Conservation (phyloP, 2,113 vertebrate genomes). For the Clarias macrocephalus region DNA sequence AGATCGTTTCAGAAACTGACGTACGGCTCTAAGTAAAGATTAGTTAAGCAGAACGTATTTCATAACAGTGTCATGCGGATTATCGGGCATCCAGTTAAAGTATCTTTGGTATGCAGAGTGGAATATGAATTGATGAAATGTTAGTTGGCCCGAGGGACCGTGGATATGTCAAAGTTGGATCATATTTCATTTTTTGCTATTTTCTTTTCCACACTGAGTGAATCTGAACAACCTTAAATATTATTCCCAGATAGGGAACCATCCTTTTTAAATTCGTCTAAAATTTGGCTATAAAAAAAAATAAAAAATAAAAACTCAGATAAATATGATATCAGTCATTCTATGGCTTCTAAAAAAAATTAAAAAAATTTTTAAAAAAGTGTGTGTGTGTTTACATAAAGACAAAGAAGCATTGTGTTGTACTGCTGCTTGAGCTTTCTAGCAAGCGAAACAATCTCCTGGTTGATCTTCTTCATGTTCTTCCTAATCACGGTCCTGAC, state of each 20-base stretch:
- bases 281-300: neutral
- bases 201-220: conserved; percentile 18
- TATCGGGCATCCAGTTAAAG: conserved; percentile 23
- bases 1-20: neutral
- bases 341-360: neutral
- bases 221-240: neutral
- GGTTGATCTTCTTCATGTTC: neutral
- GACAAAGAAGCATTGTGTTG: neutral
- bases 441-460: neutral
- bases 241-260: neutral
- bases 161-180: conserved; percentile 22
- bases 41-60: neutral
- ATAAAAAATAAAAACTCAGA: neutral
- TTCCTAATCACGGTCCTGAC: neutral
- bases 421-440: neutral
- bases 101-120: conserved; percentile 34
- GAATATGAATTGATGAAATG: conserved; percentile 38
- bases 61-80: conserved; percentile 3
- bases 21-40: neutral
- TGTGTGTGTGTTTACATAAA: neutral
- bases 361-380: neutral
- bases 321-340: neutral
- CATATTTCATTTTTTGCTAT: conserved; percentile 21
- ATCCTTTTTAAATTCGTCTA: neutral
- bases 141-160: conserved; percentile 14